Evolutionary conservation across 2,888 invertebrate genomes (phyloP).

Genomic region (Laothoe populi): DNA sequence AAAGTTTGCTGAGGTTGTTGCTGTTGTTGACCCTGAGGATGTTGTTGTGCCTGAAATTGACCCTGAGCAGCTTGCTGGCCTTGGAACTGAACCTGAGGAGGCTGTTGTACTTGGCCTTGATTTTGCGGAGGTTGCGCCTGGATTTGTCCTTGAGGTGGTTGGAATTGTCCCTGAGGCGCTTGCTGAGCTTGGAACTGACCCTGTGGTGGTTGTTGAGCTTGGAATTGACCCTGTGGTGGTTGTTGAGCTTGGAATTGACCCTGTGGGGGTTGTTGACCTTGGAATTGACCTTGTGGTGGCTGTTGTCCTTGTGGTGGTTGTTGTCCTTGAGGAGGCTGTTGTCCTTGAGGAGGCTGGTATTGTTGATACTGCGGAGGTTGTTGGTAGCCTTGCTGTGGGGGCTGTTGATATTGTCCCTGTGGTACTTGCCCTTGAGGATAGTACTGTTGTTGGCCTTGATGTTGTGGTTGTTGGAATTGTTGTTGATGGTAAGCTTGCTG

Average conservation of each 20-base stretch:
- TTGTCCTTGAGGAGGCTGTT: slow-evolving; percentile 43
- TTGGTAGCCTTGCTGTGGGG: slow-evolving; percentile 32
- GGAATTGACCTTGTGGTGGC: slow-evolving; percentile 33
- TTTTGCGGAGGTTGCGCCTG: slow-evolving; percentile 37
- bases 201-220: slow-evolving; percentile 35
- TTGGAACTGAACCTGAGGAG: slow-evolving; percentile 39
- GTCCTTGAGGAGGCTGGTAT: slow-evolving; percentile 40
- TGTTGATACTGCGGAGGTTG: slow-evolving; percentile 27
- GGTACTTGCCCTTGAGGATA: slow-evolving; percentile 45
- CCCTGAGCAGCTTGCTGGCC: slow-evolving; percentile 38
- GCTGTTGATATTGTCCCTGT: slow-evolving; percentile 39
- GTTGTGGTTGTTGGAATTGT: slow-evolving; percentile 46
- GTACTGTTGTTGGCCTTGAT: slow-evolving; percentile 43
- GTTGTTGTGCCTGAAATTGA: slow-evolving; percentile 38
- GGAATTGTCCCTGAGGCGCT: slow-evolving; percentile 32
- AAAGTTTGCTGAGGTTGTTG: slow-evolving; percentile 44
- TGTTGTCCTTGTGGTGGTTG: slow-evolving; percentile 21
- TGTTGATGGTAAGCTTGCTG: slow-evolving; percentile 42
- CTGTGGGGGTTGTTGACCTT: slow-evolving; percentile 34
- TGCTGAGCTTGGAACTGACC: slow-evolving; percentile 28
- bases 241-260: slow-evolving; percentile 29
- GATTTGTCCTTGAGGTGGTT: slow-evolving; percentile 34
- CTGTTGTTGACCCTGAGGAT: slow-evolving; percentile 39
- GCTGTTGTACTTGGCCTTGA: slow-evolving; percentile 44
- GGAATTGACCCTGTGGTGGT: slow-evolving; percentile 15